Conservation (phyloP, 1,140 invertebrate species). For the Lucilia cuprina region DNA sequence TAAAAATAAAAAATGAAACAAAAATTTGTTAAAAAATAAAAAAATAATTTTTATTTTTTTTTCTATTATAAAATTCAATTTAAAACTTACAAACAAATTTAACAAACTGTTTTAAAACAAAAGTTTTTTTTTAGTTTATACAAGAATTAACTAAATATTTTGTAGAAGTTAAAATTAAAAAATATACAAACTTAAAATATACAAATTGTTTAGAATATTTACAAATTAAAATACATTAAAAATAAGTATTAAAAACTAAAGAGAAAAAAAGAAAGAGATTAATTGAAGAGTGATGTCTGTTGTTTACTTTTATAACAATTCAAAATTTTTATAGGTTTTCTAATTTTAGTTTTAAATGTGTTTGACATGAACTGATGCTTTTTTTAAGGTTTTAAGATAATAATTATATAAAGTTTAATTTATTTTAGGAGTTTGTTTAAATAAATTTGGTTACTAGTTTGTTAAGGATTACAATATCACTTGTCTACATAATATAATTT, state of each 20-base stretch:
- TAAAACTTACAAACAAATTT: constrained; percentile 36
- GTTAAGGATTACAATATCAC: constrained; percentile 30
- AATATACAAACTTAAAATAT: constrained; percentile 19
- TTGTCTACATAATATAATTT: constrained; percentile 21
- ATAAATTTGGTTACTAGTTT: constrained; percentile 17
- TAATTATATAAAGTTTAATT: neutral
- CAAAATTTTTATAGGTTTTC: no score
- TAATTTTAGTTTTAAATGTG: no score
- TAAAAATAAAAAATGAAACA: neutral
- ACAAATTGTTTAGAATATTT: neutral
- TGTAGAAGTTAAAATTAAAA: neutral
- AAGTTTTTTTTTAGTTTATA: neutral
- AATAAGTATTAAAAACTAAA: no score
- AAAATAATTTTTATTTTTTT: neutral
- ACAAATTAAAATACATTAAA: neutral
- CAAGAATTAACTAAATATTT: constrained; percentile 4
- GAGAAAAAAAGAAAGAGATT: no score
- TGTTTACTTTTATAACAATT: neutral
- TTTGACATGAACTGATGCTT: no score
- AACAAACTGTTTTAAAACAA: constrained; percentile 34
- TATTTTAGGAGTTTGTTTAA: neutral
- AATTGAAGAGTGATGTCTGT: neutral
- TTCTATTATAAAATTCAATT: neutral
- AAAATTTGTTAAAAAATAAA: neutral
- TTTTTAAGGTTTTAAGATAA: neutral